phyloP scores from a whole-genome alignment of 2,797 vertebrate genomes.

The Anguilla obscura region DNA sequence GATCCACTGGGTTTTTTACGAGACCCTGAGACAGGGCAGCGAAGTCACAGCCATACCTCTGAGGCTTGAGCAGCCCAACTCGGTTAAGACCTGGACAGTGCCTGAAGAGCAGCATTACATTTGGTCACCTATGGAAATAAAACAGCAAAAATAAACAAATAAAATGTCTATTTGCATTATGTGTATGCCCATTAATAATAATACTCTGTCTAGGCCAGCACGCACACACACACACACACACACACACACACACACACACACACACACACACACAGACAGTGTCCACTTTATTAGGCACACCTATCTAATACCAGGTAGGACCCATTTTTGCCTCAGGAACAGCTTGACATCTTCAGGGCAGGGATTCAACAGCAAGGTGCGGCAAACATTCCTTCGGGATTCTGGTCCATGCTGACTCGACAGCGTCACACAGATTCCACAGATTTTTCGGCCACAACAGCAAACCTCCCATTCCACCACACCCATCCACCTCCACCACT shows the following conservation, averaged over 20 bases:
- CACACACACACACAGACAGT: background rate
- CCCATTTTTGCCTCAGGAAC: no score
- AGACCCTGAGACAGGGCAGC: background rate
- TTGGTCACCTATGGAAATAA: conserved; percentile 48
- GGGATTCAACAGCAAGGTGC: no score
- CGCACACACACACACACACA: background rate
- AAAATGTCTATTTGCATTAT: background rate
- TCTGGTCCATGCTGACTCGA: no score
- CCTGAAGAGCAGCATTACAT: conserved; percentile 71
- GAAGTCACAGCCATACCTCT: conserved; percentile 47
- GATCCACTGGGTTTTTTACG: background rate
- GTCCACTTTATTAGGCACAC: no score
- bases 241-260: background rate
- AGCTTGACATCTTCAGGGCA: no score
- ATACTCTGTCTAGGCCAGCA: background rate
- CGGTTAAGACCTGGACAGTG: conserved; percentile 58
- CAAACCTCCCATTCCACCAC: no score
- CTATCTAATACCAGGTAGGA: no score
- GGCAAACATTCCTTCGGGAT: no score
- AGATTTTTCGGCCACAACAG: no score
- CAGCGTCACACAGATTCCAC: no score
- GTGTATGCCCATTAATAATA: background rate
- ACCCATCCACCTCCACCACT: no score
- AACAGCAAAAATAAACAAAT: background rate
- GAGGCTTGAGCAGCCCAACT: conserved; percentile 44